Conservation (phyloP, 2,113 vertebrate species). For the Phyllostomus hastatus region DNA sequence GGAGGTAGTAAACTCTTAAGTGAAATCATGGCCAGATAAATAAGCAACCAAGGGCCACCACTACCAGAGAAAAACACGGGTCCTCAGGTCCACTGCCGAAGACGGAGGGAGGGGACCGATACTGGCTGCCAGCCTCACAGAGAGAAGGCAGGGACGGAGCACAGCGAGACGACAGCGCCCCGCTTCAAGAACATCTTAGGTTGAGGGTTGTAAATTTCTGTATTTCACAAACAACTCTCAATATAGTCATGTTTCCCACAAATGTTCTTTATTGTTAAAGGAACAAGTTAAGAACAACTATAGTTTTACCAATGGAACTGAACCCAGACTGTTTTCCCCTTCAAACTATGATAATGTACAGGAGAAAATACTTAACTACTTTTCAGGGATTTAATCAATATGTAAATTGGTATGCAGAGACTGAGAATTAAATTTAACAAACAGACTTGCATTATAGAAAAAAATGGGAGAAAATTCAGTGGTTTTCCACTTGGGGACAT, state of each 20-base stretch:
- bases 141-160: rapidly evolving
- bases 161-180: rapidly evolving
- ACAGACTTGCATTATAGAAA: background rate
- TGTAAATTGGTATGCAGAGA: background rate
- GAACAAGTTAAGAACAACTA: background rate
- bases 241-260: background rate
- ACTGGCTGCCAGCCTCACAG: background rate
- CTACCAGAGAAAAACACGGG: background rate
- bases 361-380: background rate
- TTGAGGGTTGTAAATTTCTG: background rate
- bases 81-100: background rate
- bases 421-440: background rate
- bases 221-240: background rate
- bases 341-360: background rate
- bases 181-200: background rate
- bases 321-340: background rate
- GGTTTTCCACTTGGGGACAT: background rate
- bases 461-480: background rate
- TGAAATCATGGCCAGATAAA: background rate
- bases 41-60: background rate
- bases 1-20: background rate
- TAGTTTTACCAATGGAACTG: background rate
- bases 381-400: background rate
- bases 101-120: background rate
- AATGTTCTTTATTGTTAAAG: background rate